A percentile compares a stretch with the other conserved stretches of the same genome.
These are phyloP conservation scores for Gobio occitaniae DNA, from an alignment of 2,797 vertebrate genomes.

Conservation along the genomic window DNA sequence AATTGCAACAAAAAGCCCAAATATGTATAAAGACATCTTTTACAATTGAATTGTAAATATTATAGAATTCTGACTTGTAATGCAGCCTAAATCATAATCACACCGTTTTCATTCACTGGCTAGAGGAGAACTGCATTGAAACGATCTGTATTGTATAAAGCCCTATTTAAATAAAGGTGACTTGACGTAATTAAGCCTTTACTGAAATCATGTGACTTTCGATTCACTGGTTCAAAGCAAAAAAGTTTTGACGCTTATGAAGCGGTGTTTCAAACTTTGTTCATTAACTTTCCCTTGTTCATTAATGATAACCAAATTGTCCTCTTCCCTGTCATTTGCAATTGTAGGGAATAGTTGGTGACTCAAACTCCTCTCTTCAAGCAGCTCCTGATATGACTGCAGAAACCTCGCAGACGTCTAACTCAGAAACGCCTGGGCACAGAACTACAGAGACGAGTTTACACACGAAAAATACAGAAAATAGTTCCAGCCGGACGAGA, in stretches of 20 bases:
- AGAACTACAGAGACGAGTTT: neutral
- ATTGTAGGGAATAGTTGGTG: slow-evolving; percentile 10
- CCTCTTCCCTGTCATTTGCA: neutral
- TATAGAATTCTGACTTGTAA: too few species aligned
- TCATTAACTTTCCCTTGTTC: neutral
- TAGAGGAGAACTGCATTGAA: too few species aligned
- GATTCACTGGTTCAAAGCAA: neutral
- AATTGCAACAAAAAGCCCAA: neutral
- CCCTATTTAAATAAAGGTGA: too few species aligned
- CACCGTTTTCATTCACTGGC: too few species aligned
- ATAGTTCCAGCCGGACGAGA: neutral
- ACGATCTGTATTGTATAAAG: too few species aligned
- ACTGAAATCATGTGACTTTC: neutral
- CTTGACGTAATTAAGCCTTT: neutral
- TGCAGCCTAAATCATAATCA: too few species aligned
- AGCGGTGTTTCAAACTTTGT: neutral
- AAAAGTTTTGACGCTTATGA: neutral
- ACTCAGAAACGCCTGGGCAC: neutral
- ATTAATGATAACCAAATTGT: neutral
- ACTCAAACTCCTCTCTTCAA: neutral
- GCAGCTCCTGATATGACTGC: neutral
- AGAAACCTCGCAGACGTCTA: neutral
- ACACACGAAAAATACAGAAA: neutral
- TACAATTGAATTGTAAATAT: neutral
- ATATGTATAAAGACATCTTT: neutral